Conservation (phyloP, 2,113 vertebrate genomes). For the Burhinus oedicnemus region DNA sequence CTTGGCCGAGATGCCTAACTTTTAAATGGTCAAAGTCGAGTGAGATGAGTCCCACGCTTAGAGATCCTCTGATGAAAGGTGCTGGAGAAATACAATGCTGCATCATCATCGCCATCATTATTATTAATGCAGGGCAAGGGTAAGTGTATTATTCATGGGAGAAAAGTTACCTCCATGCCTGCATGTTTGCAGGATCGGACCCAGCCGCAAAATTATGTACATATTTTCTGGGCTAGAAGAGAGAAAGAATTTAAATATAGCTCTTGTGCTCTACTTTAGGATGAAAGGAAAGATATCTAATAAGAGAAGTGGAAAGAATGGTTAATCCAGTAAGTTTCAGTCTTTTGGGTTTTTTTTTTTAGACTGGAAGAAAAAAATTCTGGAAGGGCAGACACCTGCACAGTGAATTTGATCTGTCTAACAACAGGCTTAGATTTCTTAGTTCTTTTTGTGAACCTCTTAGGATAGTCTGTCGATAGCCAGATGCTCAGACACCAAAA, state of each 20-base stretch:
- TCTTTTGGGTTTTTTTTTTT: neutral
- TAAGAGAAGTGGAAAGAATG: neutral
- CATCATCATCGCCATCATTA: neutral
- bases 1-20: neutral
- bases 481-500: neutral
- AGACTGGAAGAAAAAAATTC: neutral
- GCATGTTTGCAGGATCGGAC: neutral
- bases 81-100: conserved; percentile 6
- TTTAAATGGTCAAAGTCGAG: conserved; percentile 41
- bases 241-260: neutral
- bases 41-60: conserved; percentile 60
- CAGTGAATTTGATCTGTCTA: neutral
- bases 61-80: conserved; percentile 50
- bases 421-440: neutral
- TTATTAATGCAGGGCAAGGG: conserved; percentile 49
- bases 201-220: neutral
- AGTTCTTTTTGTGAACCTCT: neutral
- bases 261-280: neutral
- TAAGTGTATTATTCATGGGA: conserved; percentile 7
- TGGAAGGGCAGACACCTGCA: neutral
- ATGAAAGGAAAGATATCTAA: neutral
- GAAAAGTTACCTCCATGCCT: neutral
- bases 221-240: neutral
- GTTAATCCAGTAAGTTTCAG: neutral
- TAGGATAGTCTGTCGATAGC: fast-evolving